Percentiles rank a stretch among this genome's conserved stretches.
Conservation (phyloP, 2,797 vertebrate genomes). For the Hippopotamyrus pictus region DNA sequence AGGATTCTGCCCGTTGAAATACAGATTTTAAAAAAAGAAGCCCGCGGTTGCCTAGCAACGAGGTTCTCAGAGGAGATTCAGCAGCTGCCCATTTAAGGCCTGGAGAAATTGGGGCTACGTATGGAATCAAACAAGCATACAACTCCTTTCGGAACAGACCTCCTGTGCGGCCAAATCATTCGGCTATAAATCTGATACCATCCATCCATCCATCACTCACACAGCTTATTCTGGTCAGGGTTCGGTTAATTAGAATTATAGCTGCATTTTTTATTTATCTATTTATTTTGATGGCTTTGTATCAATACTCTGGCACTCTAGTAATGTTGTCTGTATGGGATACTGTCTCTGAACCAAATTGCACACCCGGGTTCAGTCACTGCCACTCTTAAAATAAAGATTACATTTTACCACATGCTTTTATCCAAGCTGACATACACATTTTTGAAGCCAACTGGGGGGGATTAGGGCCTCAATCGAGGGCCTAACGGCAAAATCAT, state of each 20-base stretch:
- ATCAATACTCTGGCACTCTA: background rate
- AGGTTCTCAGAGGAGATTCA: slow-evolving; percentile 48
- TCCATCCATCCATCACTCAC: background rate
- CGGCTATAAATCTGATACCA: background rate
- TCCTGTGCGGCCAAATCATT: background rate
- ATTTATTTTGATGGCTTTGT: background rate
- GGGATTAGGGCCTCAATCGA: background rate
- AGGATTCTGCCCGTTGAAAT: slow-evolving; percentile 14
- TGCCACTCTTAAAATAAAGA: background rate
- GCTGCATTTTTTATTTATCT: background rate
- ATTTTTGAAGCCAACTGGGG: background rate
- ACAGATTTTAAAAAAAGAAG: slow-evolving; percentile 48
- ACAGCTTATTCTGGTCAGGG: background rate
- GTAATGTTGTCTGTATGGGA: background rate
- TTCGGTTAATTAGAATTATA: background rate
- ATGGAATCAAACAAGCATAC: background rate
- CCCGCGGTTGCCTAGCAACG: slow-evolving; percentile 68
- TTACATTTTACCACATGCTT: background rate
- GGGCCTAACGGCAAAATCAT: no score
- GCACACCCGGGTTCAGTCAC: background rate
- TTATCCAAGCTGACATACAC: background rate
- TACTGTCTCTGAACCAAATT: background rate
- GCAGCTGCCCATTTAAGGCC: slow-evolving; percentile 46
- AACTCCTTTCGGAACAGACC: background rate
- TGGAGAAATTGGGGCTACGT: slow-evolving; percentile 28